These are phyloP conservation scores for Drosophila neotestacea DNA, from an alignment of 2,888 invertebrate genomes.

Conservation along the genomic window DNA sequence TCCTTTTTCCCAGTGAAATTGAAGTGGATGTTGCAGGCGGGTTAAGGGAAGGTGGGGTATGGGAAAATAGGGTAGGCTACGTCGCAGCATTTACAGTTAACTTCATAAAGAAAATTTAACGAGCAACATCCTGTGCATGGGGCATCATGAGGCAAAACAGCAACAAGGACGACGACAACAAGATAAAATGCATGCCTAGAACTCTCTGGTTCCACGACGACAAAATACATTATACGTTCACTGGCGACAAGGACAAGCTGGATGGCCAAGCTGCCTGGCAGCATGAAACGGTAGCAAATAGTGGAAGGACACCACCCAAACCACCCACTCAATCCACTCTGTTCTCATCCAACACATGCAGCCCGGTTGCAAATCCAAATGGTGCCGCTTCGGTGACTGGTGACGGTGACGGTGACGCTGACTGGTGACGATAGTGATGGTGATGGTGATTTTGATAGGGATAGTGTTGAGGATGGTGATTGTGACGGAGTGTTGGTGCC, in stretches of 20 bases:
- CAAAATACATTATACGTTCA: constrained; percentile 30
- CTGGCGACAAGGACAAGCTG: constrained; percentile 39
- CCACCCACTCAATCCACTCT: constrained; percentile 1
- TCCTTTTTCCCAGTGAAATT: constrained; percentile 62
- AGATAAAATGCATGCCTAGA: constrained; percentile 76
- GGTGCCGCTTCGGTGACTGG: constrained; percentile 14
- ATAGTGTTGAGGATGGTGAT: constrained; percentile 4
- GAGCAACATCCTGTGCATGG: constrained; percentile 77
- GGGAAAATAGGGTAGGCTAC: constrained; percentile 34
- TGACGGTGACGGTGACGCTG: background rate
- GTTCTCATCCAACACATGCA: constrained; percentile 43
- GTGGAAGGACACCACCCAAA: constrained; percentile 5
- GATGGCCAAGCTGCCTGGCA: constrained; percentile 27
- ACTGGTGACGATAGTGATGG: constrained; percentile 6
- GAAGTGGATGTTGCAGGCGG: constrained; percentile 52
- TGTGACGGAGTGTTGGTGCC: constrained; percentile 25
- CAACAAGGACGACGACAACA: constrained; percentile 75
- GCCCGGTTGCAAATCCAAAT: constrained; percentile 54
- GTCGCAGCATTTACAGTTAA: constrained; percentile 78
- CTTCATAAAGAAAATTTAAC: constrained; percentile 79
- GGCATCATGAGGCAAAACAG: constrained; percentile 16
- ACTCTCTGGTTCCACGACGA: constrained; percentile 30
- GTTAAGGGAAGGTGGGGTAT: background rate
- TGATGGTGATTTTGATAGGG: constrained; percentile 1
- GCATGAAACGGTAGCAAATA: constrained; percentile 67